Evolutionary conservation across 1,140 invertebrate genomes (phyloP).

Genomic region (Coelopa frigida): DNA sequence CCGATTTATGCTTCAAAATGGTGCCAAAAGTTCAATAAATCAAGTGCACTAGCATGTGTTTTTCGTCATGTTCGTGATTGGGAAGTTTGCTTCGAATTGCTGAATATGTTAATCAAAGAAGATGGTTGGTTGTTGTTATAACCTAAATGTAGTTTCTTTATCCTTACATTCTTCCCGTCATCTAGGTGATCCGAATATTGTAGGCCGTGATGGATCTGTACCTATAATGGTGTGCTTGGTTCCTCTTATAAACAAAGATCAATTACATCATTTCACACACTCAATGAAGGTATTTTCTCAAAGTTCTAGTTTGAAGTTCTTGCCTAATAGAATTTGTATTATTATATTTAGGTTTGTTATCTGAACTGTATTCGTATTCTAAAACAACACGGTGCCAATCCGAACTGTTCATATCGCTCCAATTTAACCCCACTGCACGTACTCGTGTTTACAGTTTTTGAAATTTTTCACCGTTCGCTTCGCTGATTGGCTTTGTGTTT

Average conservation of each 20-base stretch:
- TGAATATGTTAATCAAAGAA: conserved; percentile 63
- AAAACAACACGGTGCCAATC: conserved; percentile 62
- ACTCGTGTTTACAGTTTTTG: conserved; percentile 63
- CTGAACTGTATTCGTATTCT: conserved; percentile 65
- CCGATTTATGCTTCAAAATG: conserved; percentile 55
- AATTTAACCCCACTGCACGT: conserved; percentile 67
- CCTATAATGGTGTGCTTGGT: conserved; percentile 68
- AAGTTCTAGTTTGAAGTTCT: neutral
- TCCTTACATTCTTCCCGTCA: too few relatives aligned
- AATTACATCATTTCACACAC: conserved; percentile 65
- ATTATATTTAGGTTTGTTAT: conserved; percentile 57
- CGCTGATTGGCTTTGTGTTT: too few relatives aligned
- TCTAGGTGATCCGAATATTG: conserved; percentile 57
- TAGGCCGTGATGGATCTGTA: conserved; percentile 62
- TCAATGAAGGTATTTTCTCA: conserved; percentile 69
- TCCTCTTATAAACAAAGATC: conserved; percentile 68
- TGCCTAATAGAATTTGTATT: conserved; percentile 2
- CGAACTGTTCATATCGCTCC: conserved; percentile 62
- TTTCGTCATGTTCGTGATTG: conserved; percentile 67
- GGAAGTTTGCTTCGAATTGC: conserved; percentile 66
- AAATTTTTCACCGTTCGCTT: too few relatives aligned
- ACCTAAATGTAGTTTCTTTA: neutral
- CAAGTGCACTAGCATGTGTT: conserved; percentile 62
- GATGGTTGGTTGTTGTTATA: conserved; percentile 46
- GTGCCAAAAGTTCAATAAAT: conserved; percentile 61